Evolutionary conservation across 2,888 invertebrate genomes (phyloP).

Genomic region (Odiellus spinosus): DNA sequence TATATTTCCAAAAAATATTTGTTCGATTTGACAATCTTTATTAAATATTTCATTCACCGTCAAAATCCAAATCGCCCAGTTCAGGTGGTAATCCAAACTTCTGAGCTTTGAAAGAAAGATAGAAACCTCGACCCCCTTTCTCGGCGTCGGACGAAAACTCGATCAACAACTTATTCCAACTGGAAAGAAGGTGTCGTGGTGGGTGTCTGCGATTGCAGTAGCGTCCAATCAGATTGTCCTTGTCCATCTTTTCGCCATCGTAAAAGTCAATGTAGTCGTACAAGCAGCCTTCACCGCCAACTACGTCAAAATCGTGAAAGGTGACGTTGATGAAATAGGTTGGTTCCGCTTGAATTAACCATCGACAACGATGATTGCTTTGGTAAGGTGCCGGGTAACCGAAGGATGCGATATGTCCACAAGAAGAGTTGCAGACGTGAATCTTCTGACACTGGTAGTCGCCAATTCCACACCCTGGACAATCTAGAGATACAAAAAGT

Average conservation of each 20-base stretch:
- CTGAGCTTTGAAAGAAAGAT: conserved; percentile 19
- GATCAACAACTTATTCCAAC: conserved; percentile 22
- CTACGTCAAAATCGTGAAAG: conserved; percentile 23
- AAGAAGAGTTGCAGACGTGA: conserved; percentile 19
- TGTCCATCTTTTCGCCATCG: conserved; percentile 17
- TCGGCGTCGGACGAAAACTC: conserved; percentile 23
- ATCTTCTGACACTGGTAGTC: conserved; percentile 20
- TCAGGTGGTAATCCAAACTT: conserved; percentile 18
- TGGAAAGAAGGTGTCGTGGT: conserved; percentile 20
- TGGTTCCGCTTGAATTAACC: conserved; percentile 22
- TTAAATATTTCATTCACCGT: no score
- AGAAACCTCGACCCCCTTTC: conserved; percentile 21
- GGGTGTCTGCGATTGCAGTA: conserved; percentile 23
- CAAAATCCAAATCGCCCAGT: conserved; percentile 14
- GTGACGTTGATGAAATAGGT: conserved; percentile 23
- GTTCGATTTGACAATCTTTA: no score
- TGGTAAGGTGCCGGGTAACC: conserved; percentile 23
- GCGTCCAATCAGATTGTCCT: conserved; percentile 21
- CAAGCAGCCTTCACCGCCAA: conserved; percentile 21
- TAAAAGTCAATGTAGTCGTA: conserved; percentile 23
- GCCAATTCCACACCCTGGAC: conserved; percentile 23
- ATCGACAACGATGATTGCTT: conserved; percentile 23
- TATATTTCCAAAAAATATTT: no score
- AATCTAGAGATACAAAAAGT: conserved; percentile 15
- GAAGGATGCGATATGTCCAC: conserved; percentile 22